These are phyloP conservation scores for Coccyzus lansbergi DNA, from an alignment of 2,797 vertebrate species.

Conservation along the genomic window DNA sequence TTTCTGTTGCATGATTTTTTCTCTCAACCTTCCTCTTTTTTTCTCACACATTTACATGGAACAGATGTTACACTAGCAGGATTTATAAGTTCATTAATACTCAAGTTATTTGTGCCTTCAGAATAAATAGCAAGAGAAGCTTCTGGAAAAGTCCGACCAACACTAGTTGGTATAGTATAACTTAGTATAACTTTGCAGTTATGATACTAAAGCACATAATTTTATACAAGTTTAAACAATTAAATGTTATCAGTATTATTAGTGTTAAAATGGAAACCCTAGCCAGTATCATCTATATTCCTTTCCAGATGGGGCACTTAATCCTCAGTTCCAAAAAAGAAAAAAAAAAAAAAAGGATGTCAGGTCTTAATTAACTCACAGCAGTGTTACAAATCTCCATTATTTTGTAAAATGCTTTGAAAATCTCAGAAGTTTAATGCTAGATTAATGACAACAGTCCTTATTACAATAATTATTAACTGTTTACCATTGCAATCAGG, in stretches of 20 bases:
- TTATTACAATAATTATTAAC: slow-evolving; percentile 64
- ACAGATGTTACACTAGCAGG: neutral
- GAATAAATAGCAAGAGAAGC: slow-evolving; percentile 1
- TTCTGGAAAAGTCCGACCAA: neutral
- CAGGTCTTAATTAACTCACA: slow-evolving; percentile 6
- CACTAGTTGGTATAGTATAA: too few relatives aligned
- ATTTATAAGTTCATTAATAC: slow-evolving; percentile 3
- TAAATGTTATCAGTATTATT: neutral
- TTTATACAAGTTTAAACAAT: neutral
- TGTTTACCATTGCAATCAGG: slow-evolving; percentile 58
- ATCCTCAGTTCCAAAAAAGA: neutral
- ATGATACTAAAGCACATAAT: neutral
- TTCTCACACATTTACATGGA: slow-evolving; percentile 33
- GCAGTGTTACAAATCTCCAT: neutral
- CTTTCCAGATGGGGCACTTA: neutral
- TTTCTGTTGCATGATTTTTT: slow-evolving; percentile 6
- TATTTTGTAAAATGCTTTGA: slow-evolving; percentile 11
- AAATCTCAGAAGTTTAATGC: slow-evolving; percentile 19
- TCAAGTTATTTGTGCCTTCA: neutral
- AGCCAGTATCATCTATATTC: neutral
- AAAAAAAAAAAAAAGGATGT: neutral
- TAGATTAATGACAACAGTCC: slow-evolving; percentile 40
- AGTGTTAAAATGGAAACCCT: neutral
- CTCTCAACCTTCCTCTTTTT: neutral
- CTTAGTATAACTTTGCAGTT: neutral